Conservation (phyloP, 2,888 invertebrate species). For the Laspeyria flexula region DNA sequence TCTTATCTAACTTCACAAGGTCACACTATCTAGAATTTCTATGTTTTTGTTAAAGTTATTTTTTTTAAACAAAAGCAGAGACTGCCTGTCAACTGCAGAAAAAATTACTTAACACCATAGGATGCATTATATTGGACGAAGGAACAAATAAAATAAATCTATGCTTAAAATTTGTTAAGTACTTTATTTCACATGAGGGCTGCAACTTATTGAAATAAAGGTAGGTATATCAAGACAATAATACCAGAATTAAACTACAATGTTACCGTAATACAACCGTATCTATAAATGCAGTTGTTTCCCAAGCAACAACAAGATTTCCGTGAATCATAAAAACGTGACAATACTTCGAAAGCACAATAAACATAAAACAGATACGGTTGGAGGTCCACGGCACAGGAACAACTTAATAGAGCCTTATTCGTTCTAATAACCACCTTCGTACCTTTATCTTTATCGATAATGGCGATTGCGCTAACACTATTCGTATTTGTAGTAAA, state of each 20-base stretch:
- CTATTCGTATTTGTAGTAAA: slow-evolving; percentile 46
- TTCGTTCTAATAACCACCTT: slow-evolving; percentile 67
- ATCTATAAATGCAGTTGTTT: neutral
- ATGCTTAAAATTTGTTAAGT: too few species aligned
- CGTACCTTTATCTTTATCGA: slow-evolving; percentile 69
- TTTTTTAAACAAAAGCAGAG: too few species aligned
- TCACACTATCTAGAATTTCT: neutral
- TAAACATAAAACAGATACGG: slow-evolving; percentile 40
- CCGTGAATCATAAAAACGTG: slow-evolving; percentile 32
- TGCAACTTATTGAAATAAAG: too few species aligned
- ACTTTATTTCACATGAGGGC: too few species aligned
- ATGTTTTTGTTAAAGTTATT: neutral
- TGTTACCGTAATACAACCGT: too few species aligned
- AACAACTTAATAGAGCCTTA: slow-evolving; percentile 74
- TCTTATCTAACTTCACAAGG: slow-evolving; percentile 24
- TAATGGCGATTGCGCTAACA: slow-evolving; percentile 71
- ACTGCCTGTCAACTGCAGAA: too few species aligned
- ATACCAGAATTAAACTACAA: neutral
- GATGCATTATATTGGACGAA: too few species aligned
- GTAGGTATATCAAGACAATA: neutral
- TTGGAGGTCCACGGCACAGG: slow-evolving; percentile 18
- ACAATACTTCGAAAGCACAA: slow-evolving; percentile 18
- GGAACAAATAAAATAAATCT: too few species aligned
- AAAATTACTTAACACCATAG: too few species aligned
- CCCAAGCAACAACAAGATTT: slow-evolving; percentile 3